A percentile compares a stretch with the other conserved stretches of the same genome.
These are phyloP conservation scores for Hemiscyllium ocellatum DNA, from an alignment of 2,113 vertebrate species.

Conservation along the genomic window DNA sequence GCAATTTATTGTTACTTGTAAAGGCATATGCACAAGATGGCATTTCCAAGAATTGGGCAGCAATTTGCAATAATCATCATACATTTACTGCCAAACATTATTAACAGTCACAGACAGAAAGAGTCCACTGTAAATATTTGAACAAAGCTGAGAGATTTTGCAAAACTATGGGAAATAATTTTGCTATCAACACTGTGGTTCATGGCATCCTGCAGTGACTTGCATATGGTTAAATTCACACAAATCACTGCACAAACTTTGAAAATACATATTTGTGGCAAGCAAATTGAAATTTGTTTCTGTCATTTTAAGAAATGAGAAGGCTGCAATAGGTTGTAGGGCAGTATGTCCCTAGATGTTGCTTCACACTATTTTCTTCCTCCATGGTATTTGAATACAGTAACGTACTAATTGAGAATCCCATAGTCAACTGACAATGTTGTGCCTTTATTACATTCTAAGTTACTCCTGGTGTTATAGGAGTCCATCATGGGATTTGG, in stretches of 20 bases:
- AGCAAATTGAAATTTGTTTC: no score
- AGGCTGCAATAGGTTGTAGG: neutral
- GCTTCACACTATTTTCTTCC: neutral
- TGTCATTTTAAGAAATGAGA: neutral
- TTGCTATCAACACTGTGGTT: neutral
- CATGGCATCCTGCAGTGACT: neutral
- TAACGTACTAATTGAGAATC: neutral
- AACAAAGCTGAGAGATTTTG: conserved; percentile 16
- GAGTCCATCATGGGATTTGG: neutral
- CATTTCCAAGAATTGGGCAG: neutral
- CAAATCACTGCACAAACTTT: neutral
- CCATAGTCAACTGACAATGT: neutral
- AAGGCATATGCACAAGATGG: neutral
- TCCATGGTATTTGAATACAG: neutral
- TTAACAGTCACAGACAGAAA: neutral
- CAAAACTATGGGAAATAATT: neutral
- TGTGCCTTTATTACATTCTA: neutral
- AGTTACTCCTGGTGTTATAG: neutral
- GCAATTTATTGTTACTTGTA: neutral
- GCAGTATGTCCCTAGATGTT: neutral
- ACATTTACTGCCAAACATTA: neutral
- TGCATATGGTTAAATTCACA: neutral
- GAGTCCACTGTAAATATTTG: neutral
- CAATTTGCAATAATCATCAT: neutral
- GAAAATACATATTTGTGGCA: neutral